Evolutionary conservation across 1,140 invertebrate genomes (phyloP), one percentile per base, ranked within the genome.

Genomic region (Nylanderia fulva): DNA sequence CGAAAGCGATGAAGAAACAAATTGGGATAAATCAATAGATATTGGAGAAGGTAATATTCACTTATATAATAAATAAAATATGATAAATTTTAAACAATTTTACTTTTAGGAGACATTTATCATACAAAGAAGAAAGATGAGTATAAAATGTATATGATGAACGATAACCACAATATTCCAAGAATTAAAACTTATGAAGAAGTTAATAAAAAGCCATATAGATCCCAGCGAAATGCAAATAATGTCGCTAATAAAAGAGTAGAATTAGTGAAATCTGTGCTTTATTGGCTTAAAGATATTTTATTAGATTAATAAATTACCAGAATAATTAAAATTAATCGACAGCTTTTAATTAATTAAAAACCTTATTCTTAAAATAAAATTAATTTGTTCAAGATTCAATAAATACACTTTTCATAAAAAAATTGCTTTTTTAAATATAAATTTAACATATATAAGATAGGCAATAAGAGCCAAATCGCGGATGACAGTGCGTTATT

Each of bases 201-300:
- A 9, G 11, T 45, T 54, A 64, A 69, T 36, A 66, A 7, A 18
- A 63, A 54, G 7, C 36, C 71, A 0, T 89, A 90, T 66, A 91
- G 84, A 48, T 90, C 92, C 79, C 88, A 92, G 75, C 75, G 83
- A 33, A 87, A 86, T n/a, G 80, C 75, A 0, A 74, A 90, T 9
- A n/a, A 80, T 18, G 21, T 13, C 0, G 15, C n/a, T 45, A 83
- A 84, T 15, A 61, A 72, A 68, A 72, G 85, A 21, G 86, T 86
- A 21, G 80, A 88, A 45, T 33, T 91, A 21, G 11, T 91, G 6
- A 90, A 87, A 66, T 86, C 42, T 63, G 36, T 92, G 18, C 52
- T 93, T 8, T 54, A 88, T 42, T 92, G 90, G 84, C 8, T 93
- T n/a, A 92, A 86, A 74, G 58, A 87, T 15, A 52, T 92, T 58